Base-by-base conservation (phyloP, 2,888 invertebrate species). In the Diaprepes abbreviatus region DNA sequence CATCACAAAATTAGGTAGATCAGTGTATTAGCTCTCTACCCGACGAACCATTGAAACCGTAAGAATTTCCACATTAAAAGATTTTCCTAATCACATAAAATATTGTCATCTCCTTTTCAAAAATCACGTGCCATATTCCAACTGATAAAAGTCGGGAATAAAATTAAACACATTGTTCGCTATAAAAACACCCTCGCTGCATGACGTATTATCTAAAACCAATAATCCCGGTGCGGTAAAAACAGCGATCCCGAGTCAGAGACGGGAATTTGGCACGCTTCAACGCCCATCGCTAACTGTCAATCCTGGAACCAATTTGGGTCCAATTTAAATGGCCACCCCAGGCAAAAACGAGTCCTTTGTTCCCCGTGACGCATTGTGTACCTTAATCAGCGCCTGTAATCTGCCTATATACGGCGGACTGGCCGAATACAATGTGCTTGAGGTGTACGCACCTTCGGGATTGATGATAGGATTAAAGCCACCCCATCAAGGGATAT, bases 321-420 rank as follows among this genome's bases (percentile, higher is more conserved):
- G 74, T 58, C 71, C 76, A 75, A 76, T 76, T 76, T 73, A 75
- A 75, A 77, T 75, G 75, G 74, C 76, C 79, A 78, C 78, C 79
- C 79, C 74, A 66, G 76, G 78, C 78, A 79, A 78, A 74, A 75
- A 70, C 66, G 57, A 74, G 74, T 76, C 36, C 54, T 66, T 78
- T 78, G 77, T 78, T 75, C 69, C 72, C 72, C 73, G 75, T 72
- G 73, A 76, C 74, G 75, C 76, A 76, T 77, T 78, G 74, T 77
- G 75, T 75, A 78, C 78, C 77, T 78, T 78, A 78, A 78, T 77
- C 77, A 78, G 75, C 72, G 75, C 73, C 77, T 76, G 74, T 81
- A 81, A 81, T 81, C 81, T 80, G 80, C 76, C 80, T 78, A 80
- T 79, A 76, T 74, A 80, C 78, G 79, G 77, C 79, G 77, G 78